These are phyloP conservation scores for Psephotus haematonotus DNA, from an alignment of 2,113 vertebrate species.

Conservation along the genomic window DNA sequence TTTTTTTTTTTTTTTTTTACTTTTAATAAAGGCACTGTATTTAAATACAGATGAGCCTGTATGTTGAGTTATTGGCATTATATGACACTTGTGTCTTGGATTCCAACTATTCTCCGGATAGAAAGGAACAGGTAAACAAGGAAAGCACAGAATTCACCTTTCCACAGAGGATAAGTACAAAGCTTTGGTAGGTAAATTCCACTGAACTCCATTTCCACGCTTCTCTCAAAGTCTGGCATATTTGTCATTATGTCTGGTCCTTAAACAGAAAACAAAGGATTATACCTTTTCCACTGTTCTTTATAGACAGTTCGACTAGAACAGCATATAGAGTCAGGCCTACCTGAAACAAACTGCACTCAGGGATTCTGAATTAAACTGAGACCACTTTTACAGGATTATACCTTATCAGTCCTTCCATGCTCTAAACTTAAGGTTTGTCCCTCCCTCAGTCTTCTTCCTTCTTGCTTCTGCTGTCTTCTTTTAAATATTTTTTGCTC, in stretches of 20 bases:
- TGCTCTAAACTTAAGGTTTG: neutral
- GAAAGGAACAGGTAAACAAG: neutral
- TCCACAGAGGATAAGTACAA: neutral
- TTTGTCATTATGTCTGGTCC: neutral
- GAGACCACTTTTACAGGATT: neutral
- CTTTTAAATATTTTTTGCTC: neutral
- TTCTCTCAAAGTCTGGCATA: neutral
- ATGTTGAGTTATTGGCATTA: neutral
- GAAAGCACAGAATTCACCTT: neutral
- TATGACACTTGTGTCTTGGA: neutral
- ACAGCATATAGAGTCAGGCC: neutral
- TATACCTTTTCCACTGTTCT: neutral
- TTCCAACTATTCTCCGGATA: neutral
- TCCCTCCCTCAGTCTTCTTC: neutral
- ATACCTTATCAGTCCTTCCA: neutral
- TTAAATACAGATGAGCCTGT: neutral
- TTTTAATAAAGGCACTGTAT: neutral
- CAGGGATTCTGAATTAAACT: neutral
- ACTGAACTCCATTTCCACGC: neutral
- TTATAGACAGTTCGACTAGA: neutral
- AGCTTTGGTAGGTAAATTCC: neutral
- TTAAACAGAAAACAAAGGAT: neutral
- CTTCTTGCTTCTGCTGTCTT: neutral
- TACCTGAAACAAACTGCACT: neutral
- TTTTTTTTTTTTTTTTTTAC: neutral